Percentiles rank a stretch among this genome's conserved stretches.
Conservation (phyloP, 2,113 vertebrate species). For the Corythornis vintsioides region DNA sequence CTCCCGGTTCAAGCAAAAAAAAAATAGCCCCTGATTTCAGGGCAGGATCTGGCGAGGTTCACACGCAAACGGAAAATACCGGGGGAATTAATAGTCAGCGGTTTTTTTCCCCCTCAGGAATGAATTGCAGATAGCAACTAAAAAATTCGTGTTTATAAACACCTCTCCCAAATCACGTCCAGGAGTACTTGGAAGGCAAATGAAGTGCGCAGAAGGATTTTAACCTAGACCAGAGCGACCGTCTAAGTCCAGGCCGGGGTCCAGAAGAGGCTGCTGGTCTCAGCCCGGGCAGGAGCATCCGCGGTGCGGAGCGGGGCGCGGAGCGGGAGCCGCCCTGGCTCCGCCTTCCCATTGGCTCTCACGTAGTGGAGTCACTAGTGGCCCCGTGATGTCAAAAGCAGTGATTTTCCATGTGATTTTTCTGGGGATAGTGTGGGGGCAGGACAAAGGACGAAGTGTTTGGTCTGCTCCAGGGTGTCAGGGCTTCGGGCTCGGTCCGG, state of each 20-base stretch:
- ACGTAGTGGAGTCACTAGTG: not conserved
- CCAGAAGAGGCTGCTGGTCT: not conserved
- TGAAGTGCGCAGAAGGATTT: not conserved
- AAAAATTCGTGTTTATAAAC: not conserved
- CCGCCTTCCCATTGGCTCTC: not conserved
- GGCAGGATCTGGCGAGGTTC: not conserved
- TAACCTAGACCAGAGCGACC: not conserved
- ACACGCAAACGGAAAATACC: not conserved
- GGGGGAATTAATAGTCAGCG: not conserved
- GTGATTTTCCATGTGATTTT: not conserved
- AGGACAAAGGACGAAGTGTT: not conserved
- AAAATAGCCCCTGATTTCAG: not conserved
- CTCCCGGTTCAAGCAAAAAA: not conserved
- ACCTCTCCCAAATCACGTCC: not conserved
- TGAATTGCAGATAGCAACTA: not conserved
- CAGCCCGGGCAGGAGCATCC: not conserved
- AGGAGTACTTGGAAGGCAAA: not conserved
- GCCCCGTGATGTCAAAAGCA: not conserved
- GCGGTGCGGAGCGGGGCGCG: not conserved
- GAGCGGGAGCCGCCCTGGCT: not conserved
- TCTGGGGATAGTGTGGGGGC: not conserved
- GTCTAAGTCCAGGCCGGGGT: not conserved
- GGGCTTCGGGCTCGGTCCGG: not conserved
- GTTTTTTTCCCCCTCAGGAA: not conserved
- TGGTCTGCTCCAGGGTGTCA: not conserved